Evolutionary conservation across 2,113 vertebrate genomes (phyloP).

Genomic region (Aegithalos caudatus): DNA sequence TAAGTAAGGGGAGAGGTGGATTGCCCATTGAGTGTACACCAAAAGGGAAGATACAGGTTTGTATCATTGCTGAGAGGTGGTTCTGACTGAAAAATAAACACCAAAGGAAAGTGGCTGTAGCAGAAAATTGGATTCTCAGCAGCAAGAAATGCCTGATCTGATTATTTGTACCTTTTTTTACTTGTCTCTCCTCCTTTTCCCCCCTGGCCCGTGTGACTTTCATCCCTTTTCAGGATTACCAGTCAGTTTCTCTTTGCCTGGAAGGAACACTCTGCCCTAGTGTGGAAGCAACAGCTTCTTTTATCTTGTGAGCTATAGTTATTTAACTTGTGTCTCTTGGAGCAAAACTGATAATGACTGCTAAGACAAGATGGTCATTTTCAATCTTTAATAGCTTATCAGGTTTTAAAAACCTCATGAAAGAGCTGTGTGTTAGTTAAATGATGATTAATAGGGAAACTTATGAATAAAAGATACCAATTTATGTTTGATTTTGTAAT

Average conservation of each 20-base stretch:
- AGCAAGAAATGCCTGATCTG: neutral
- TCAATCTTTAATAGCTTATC: neutral
- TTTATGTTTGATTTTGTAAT: neutral
- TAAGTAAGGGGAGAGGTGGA: neutral
- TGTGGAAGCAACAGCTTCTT: neutral
- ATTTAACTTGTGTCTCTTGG: neutral
- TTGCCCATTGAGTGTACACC: neutral
- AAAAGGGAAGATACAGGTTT: neutral
- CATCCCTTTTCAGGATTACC: neutral
- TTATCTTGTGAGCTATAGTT: neutral
- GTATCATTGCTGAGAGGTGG: neutral
- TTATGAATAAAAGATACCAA: neutral
- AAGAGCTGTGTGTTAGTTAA: neutral
- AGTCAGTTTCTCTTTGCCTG: neutral
- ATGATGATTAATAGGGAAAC: neutral
- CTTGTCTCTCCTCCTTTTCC: neutral
- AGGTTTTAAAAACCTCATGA: neutral
- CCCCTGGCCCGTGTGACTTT: accelerated
- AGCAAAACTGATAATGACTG: neutral
- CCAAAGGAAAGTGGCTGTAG: neutral
- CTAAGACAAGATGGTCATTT: neutral
- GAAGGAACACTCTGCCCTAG: neutral
- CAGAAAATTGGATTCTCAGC: neutral
- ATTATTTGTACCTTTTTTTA: neutral
- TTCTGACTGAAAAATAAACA: neutral